Base-by-base conservation (phyloP, 2,113 vertebrate species). In the Caretta caretta region DNA sequence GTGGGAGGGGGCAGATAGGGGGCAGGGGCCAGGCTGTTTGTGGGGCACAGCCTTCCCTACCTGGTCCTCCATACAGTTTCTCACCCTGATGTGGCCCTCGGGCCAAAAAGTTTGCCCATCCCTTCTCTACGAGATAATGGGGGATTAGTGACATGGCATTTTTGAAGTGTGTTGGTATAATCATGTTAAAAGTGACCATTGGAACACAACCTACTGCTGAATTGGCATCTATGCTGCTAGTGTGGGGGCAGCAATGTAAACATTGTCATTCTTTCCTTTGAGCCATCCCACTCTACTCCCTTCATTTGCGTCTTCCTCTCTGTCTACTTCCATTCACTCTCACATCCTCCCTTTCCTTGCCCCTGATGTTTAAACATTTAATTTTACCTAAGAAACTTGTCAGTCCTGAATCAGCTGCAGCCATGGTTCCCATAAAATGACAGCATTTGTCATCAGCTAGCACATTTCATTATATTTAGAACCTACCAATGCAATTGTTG, bases 401-500 rank as follows among this genome's bases (percentile, higher is more conserved):
- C 82, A 93, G 22, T 29, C 93, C 89, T 69, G 16, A 92, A 80
- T 3, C 92, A 49, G 79, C 5, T 80, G 24, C 93, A 86, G 76
- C 88, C 89, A 88, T 78, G 87, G 16, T 10, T 86, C 80, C 54
- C 50, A 95, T 96, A 88, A 10, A 54, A 80, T 9, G 94, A 79
- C 88, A 96, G 62, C 46, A 12, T 94, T 88, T 51, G 86, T 81
- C 92, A 84, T 72, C 72, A 93, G 89, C 91, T 75, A 96, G 84
- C 49, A 95, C 93, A 92, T 96, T 95, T 95, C 82, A 53, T 94
- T 94, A 88, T 72, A 96, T 91, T 96, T 95, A 92, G 75, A 31
- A 91, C 93, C 88, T 81, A 83, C 57, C 90, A 92, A 92, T 83
- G 90, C 1, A 3, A 91, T 83, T 29, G 54, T 57, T 80, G 84